Evolutionary conservation across 2,113 vertebrate genomes (phyloP), one percentile per base, ranked within the genome.

Genomic region (Upupa epops): DNA sequence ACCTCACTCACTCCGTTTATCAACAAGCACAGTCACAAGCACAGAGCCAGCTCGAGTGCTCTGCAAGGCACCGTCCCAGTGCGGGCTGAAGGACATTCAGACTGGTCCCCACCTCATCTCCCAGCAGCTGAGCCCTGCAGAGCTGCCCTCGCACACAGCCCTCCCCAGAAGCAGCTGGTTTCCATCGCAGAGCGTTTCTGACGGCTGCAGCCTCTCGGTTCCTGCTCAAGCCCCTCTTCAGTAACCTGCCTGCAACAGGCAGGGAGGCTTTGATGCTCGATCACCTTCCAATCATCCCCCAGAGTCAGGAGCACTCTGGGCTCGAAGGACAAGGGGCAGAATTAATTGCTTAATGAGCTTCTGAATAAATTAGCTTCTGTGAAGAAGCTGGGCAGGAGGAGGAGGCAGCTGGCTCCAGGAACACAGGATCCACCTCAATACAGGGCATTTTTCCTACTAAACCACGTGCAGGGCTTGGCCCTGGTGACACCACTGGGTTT

Each of bases 81-180:
- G 59, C 6, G 17, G 74, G 59, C 86, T 61, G 58, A 68, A 56
- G 73, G 83, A 32, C 36, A 42, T 8, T 31, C 76, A 77, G 90
- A 8, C 36, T 28, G 58, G 36, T 36, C 29, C 13, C 3, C 26
- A 24, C 8, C 49, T 48, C 28, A 24, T 9, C 49, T 48, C 28
- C 34, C 60, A 8, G 9, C 66, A 79, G 56, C 31, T 10, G 13
- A 92, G 92, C 71, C 90, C 82, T 34, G 32, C 13, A 8, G 64
- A 51, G 80, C 72, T 80, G 70, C 88, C 79, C 70, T 48, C n/a
- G 58, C 31, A 46, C 55, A 91, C 75, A 28, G 66, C 51, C 82
- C n/a, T 32, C 76, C 76, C 86, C 70, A 26, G 86, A 46, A 71
- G 75, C 78, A 92, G 93, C 60, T 93, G 91, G 28, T 89, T 88